These are phyloP conservation scores for Lobophora halterata DNA, from an alignment of 2,888 invertebrate species.

Conservation along the genomic window DNA sequence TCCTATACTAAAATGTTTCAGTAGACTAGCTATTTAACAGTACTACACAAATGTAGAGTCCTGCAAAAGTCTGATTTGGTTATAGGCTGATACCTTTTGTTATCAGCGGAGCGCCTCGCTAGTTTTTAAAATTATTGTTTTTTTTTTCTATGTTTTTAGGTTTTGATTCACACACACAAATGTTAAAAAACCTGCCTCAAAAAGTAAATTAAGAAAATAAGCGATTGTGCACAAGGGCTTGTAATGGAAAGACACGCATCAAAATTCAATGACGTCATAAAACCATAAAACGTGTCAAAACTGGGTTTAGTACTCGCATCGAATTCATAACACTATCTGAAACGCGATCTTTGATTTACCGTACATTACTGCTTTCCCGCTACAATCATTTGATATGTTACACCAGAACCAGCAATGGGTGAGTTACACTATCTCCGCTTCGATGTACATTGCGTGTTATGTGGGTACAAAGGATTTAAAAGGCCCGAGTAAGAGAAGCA, in stretches of 20 bases:
- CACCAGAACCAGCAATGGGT: slow-evolving; percentile 6
- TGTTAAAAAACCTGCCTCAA: too few relatives aligned
- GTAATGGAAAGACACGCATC: slow-evolving; percentile 42
- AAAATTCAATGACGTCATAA: slow-evolving; percentile 49
- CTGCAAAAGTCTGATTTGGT: too few relatives aligned
- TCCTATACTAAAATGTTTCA: too few relatives aligned
- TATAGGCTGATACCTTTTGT: too few relatives aligned
- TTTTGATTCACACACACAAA: too few relatives aligned
- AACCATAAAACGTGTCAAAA: slow-evolving; percentile 50
- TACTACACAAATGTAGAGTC: too few relatives aligned
- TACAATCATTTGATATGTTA: slow-evolving; percentile 18
- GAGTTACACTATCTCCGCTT: slow-evolving; percentile 5
- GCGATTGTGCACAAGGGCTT: neutral
- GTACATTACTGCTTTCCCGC: slow-evolving; percentile 22
- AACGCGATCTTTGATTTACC: slow-evolving; percentile 34
- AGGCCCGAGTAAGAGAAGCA: slow-evolving; percentile 19
- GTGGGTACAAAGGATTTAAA: slow-evolving; percentile 15
- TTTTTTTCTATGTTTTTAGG: too few relatives aligned
- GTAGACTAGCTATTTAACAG: too few relatives aligned
- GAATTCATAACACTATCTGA: slow-evolving; percentile 39
- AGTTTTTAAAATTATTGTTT: too few relatives aligned
- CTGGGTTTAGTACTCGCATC: slow-evolving; percentile 38
- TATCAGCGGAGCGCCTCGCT: too few relatives aligned
- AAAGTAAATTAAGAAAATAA: too few relatives aligned
- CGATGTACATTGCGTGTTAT: slow-evolving; percentile 27